Conservation (phyloP, 2,888 invertebrate genomes). For the Pharmacophagus antenor region DNA sequence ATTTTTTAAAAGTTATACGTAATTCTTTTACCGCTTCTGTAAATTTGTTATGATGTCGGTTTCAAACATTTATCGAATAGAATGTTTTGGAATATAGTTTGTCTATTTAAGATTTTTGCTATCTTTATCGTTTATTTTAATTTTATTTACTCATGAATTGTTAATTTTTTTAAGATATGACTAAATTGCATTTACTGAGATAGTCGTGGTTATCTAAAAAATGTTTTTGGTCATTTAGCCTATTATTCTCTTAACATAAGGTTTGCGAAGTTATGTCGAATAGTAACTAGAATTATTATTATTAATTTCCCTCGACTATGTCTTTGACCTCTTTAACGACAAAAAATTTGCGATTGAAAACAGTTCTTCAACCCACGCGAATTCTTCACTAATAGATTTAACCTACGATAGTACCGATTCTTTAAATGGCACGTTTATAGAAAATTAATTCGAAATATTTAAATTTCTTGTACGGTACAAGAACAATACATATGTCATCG, state of each 20-base stretch:
- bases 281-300: constrained; percentile 9
- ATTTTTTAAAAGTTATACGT: constrained; percentile 11
- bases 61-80: no score
- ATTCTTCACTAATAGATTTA: constrained; percentile 24
- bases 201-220: no score
- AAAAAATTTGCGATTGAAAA: constrained; percentile 7
- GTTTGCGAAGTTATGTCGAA: not conserved
- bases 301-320: constrained; percentile 16
- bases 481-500: no score
- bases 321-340: constrained; percentile 21
- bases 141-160: no score
- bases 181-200: no score
- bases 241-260: not conserved
- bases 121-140: no score
- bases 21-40: constrained; percentile 16
- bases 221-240: no score
- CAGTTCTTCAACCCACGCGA: constrained; percentile 22
- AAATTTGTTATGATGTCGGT: not conserved
- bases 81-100: no score
- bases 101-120: no score
- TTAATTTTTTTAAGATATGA: no score
- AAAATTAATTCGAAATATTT: not conserved
- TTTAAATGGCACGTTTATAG: not conserved
- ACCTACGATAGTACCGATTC: not conserved
- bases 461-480: no score